Base-by-base conservation (phyloP, 1,140 invertebrate species). In the Trichonephila inaurata region DNA sequence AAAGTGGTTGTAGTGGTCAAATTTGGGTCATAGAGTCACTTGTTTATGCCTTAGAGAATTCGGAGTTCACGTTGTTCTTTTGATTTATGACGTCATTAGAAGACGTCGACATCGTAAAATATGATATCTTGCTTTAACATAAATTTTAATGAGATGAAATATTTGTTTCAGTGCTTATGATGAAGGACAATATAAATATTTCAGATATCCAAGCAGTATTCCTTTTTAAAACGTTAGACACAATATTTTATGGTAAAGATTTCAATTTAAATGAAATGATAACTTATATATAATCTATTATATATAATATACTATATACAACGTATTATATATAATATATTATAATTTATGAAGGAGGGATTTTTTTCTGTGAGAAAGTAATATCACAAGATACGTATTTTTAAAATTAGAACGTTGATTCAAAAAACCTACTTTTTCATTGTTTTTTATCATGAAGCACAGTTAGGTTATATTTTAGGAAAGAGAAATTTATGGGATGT, bases 1-100 rank as follows among this genome's bases (percentile, higher is more conserved):
- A 24, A 69, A 69, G 33, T 77, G 72, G 28, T 28, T 77, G 28
- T 77, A 24, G 28, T 77, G 28, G 72, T 77, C 72, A 77, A 77
- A 77, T 77, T 77, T 77, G 16, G 28, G 72, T 77, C 72, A 33
- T 28, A 12, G 2, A 6, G 72, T 28, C 28, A 33, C 28, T 77
- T 77, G 69, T 28, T 40, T 33, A 40, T 33, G 33, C 14, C 4
- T 28, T 16, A 77, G 28, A 77, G 16, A 77, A 77, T 77, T 14
- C 28, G 14, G 72, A 33, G 72, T 16, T 21, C 18, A n/a, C 28
- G 28, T 77, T 40, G 33, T 33, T 28, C 24, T 28, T 28, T 18
- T 33, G 28, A 18, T 77, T 77, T 69, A 69, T 33, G 33, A 28
- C 16, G 12, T 14, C 72, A 18, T 77, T 77, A 33, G 16, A 77